Evolutionary conservation across 2,888 invertebrate genomes (phyloP), one percentile per base, ranked within the genome.

Genomic region (Dusona sp.): DNA sequence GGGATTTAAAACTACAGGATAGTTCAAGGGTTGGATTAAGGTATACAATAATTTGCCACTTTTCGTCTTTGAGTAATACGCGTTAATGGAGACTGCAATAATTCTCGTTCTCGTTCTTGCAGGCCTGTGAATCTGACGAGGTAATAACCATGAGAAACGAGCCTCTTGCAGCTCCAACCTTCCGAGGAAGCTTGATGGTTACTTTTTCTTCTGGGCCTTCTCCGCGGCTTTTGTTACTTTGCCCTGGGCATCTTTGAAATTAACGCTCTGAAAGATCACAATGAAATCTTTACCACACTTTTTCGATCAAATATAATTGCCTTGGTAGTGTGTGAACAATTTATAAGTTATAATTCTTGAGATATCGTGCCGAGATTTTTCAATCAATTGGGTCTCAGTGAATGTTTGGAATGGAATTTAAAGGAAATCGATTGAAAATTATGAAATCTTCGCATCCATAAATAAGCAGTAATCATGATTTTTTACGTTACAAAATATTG

Each of bases 221-320:
- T 98, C 98, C 92, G 99, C 99, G 94, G 99, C 98, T 96, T 99
- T 99, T 96, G 99, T 99, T 95, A 98, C 98, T 96, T 99, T 99
- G 94, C 98, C 96, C 88, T 96, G 94, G 68, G 96, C 96, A 92
- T 99, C 99, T 95, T 98, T 98, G 96, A 98, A 98, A 96, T 96
- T 97, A 91, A 98, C 98, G 90, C 73, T 81, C 80, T 81, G 74
- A 38, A 73, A 74, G 48, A 13, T 29, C 1, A 38, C 11, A 42
- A 79, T 16, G 16, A 13, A n/a, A 38, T 57, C 11, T 48, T 36
- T 3, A 11, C 4, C n/a, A 42, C 4, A n/a, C 22, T 7, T 67
- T 38, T 67, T 67, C 3, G 11, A 11, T 29, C 13, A n/a, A 25
- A 67, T 1, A 42, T 1, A 16, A 7, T 42, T 19, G 19, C 11